phyloP scores from a whole-genome alignment of 2,888 invertebrate genomes.

The Epistrophe eligans region DNA sequence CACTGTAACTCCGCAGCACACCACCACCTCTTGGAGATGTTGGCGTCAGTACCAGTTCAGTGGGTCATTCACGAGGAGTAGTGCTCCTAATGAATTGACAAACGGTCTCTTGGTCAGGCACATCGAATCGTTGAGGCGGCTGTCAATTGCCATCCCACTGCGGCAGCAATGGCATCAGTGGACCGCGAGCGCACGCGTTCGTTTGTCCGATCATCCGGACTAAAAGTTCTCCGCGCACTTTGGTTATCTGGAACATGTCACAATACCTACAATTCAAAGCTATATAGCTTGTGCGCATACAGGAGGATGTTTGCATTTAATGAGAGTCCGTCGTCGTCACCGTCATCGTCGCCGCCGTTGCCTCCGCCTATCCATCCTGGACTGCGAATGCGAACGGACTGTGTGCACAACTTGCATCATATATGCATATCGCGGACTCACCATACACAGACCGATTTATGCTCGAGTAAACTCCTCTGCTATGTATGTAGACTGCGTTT shows the following conservation, averaged over 20 bases:
- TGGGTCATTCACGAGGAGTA: slow-evolving; percentile 72
- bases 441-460: slow-evolving; percentile 34
- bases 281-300: slow-evolving; percentile 1
- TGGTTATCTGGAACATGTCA: slow-evolving; percentile 73
- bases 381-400: background rate
- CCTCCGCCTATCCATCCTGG: too few species aligned
- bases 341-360: background rate
- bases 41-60: slow-evolving; percentile 69
- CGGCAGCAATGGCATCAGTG: slow-evolving; percentile 18
- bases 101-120: slow-evolving; percentile 57
- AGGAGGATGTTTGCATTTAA: slow-evolving; percentile 65
- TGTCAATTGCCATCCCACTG: slow-evolving; percentile 62
- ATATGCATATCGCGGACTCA: slow-evolving; percentile 59
- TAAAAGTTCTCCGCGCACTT: slow-evolving; percentile 40
- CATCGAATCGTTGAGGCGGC: slow-evolving; percentile 47
- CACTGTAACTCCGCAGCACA: background rate
- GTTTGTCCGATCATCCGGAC: slow-evolving; percentile 53
- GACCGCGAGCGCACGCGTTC: slow-evolving; percentile 35
- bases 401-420: slow-evolving; percentile 28
- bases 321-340: slow-evolving; percentile 36
- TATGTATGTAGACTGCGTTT: slow-evolving; percentile 22
- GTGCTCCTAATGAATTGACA: slow-evolving; percentile 73
- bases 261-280: slow-evolving; percentile 53
- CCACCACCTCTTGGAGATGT: background rate
- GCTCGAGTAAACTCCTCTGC: slow-evolving; percentile 50